Evolutionary conservation across 2,888 invertebrate species (phyloP).

Genomic region (Eristalis tenax): DNA sequence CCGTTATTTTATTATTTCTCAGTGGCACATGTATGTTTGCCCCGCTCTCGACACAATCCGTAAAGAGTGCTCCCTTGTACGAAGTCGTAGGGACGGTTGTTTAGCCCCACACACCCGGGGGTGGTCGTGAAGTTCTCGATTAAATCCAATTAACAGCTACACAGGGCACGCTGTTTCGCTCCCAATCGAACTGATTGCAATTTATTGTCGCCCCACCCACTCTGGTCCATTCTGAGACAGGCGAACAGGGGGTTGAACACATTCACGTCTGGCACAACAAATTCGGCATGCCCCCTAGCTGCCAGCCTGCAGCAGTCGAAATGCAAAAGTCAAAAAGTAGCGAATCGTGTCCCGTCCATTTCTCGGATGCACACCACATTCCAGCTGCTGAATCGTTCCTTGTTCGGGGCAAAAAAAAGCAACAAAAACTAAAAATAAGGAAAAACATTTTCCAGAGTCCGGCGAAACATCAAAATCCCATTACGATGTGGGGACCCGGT

Average conservation of each 20-base stretch:
- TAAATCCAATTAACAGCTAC: slow-evolving; percentile 62
- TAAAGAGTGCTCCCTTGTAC: neutral
- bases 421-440: neutral
- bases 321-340: slow-evolving; percentile 66
- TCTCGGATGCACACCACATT: slow-evolving; percentile 2
- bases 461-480: slow-evolving; percentile 65
- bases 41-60: neutral
- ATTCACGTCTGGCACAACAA: slow-evolving; percentile 23
- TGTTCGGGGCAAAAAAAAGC: neutral
- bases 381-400: neutral
- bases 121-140: slow-evolving; percentile 9
- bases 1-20: neutral
- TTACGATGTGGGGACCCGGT: slow-evolving; percentile 40
- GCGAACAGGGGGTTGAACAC: slow-evolving; percentile 3
- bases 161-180: slow-evolving; percentile 20
- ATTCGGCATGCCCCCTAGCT: slow-evolving; percentile 26
- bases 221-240: neutral
- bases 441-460: slow-evolving; percentile 36
- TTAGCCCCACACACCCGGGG: neutral
- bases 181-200: slow-evolving; percentile 15
- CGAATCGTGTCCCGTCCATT: slow-evolving; percentile 53
- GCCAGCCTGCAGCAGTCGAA: neutral
- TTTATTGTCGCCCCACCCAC: slow-evolving; percentile 36
- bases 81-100: neutral
- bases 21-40: too few relatives aligned